Evolutionary conservation across 2,113 vertebrate genomes (phyloP).

Genomic region (Platysternon megacephalum): DNA sequence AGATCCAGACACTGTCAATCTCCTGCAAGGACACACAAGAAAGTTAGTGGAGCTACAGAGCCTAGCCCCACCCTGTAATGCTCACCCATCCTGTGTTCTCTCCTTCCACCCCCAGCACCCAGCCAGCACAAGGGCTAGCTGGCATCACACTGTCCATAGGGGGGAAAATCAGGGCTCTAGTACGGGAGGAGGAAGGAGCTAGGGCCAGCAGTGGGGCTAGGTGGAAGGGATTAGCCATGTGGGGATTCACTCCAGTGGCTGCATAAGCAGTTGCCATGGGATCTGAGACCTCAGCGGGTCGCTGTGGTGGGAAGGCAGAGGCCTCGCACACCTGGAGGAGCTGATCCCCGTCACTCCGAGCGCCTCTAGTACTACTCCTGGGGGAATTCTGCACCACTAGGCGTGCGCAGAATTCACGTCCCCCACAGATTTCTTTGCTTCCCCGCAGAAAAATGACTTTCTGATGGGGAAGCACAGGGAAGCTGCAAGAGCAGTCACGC

Average conservation of each 20-base stretch:
- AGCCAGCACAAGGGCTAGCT: too few species aligned
- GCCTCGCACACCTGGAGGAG: fast-evolving
- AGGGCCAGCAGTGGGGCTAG: neutral
- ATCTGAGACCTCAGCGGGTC: too few species aligned
- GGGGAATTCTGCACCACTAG: too few species aligned
- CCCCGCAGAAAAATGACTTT: too few species aligned
- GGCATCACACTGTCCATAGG: neutral
- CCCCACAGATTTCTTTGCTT: too few species aligned
- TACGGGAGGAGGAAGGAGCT: neutral
- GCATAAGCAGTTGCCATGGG: neutral
- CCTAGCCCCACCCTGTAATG: neutral
- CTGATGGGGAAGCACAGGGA: too few species aligned
- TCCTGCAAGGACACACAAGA: constrained; percentile 81
- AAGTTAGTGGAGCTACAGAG: neutral
- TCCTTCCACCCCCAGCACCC: neutral
- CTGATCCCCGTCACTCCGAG: neutral
- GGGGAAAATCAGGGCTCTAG: neutral
- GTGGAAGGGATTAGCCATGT: neutral
- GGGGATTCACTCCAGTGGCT: neutral
- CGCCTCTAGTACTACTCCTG: neutral
- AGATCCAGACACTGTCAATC: constrained; percentile 95
- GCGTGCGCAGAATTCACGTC: too few species aligned
- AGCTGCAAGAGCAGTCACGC: too few species aligned
- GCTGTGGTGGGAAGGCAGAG: neutral
- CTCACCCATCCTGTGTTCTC: fast-evolving